Base-by-base conservation (phyloP, 2,888 invertebrate species). In the Eupithecia insigniata region DNA sequence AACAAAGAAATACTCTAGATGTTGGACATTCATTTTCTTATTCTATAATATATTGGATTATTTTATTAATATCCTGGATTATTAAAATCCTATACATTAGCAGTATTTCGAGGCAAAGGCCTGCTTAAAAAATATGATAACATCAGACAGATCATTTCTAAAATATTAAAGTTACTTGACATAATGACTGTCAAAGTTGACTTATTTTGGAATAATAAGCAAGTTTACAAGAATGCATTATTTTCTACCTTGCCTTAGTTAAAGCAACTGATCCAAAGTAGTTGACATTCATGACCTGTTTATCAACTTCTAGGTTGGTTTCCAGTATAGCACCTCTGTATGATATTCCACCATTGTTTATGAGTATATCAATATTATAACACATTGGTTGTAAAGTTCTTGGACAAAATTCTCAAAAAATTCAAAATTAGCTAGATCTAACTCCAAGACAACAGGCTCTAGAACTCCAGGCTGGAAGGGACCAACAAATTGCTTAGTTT, bases 271-370 rank as follows among this genome's bases (percentile, higher is more conserved):
- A 96, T 22, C 99, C 99, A 93, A 99, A 98, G 90, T 98, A 99
- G 94, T 99, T 99, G 10, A 98, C 96, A 51, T 96, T 92, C 99
- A 99, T 99, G 61, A 99, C 95, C 92, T 96, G 96, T 74, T 96
- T 95, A 89, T 98, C 97, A 14, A 99, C 98, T 85, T 97, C 97
- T 55, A 98, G 89, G 60, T 95, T 95, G 0, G 99, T 98, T 64
- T 96, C 95, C 28, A 96, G 81, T 67, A 97, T 96, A 79, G 96
- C 95, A 0, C 98, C 98, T 81, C 99, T 95, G 73, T 96, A 96
- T 28, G 97, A 96, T 69, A 99, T 95, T 0, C 99, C 99, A 58
- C 98, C 98, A 95, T 99, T 99, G 87, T 99, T 99, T 51, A 99
- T 95, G 18, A 99, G 92, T 82, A 99, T 96, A 92, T 99, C 99